Base-by-base conservation (phyloP, 2,113 vertebrate species). In the Pelvicachromis taeniatus region DNA sequence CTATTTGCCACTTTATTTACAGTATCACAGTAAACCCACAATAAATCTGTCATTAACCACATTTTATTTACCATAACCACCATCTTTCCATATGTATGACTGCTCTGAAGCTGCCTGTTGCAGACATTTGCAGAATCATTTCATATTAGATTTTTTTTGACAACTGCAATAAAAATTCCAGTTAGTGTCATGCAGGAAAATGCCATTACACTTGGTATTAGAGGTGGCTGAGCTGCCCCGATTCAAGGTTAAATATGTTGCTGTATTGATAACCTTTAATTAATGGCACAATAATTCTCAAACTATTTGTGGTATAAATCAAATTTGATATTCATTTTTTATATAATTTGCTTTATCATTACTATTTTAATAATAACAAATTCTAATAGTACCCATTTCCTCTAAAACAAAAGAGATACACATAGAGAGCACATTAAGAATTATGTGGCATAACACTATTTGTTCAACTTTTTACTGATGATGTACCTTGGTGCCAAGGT, bases 191-290 rank as follows among this genome's bases (percentile, higher is more conserved):
- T 70, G 65, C 13, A 29, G 40, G 14, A 29, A 73, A 26, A 48
- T 29, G 21, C 1, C 9, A 48, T 48, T 48, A 29, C 5, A 29
- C 23, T 29, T 73, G 2, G 23, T 16, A 70, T 45, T 45, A 40
- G 12, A 70, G 21, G 3, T 0, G 0, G 14, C 14, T 73, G 14
- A 19, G 68, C 14, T 17, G 9, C 40, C 40, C 14, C 0, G 0
- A 29, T 7, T 73, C 1, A 2, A 73, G 9, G 6, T 19, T 29
- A 21, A 29, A 26, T 26, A 45, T 48, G 10, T 73, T 48, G 14
- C 40, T 48, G 65, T 11, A 11, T 6, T 29, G 8, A 17, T 73
- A 70, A 70, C 26, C 21, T 70, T 70, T 70, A 70, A 73, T 48
- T 48, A 70, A 70, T 45, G 21, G 21, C 0, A 2, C 14, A 17